Base-by-base conservation (phyloP, 2,113 vertebrate species). In the Aspiorhynchus laticeps region DNA sequence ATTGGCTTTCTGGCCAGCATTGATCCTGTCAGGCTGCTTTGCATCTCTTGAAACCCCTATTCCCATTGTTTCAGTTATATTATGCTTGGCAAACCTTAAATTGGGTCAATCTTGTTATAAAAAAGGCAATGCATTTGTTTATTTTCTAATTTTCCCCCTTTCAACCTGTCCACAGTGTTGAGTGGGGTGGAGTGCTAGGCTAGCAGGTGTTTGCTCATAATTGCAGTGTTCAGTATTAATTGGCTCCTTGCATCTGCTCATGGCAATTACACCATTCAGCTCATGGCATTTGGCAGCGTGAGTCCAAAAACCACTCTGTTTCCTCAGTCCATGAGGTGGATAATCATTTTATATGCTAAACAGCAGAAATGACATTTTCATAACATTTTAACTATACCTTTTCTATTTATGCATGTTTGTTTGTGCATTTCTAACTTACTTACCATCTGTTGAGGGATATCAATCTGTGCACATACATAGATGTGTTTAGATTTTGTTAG, bases 171-270 rank as follows among this genome's bases (percentile, higher is more conserved):
- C 41, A 28, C 41, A 71, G 71, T 19, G 26, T 73, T 51, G 78
- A 87, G 79, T 61, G 41, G 48, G 59, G 26, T 83, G 78, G 67
- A 85, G 83, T 26, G 4, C 51, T 19, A 21, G 26, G 48, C 80
- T 83, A 88, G 87, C 86, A 88, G 87, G 88, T 90, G 88, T 75
- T 75, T 75, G 41, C 75, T 75, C 48, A 21, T 89, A 91, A 90
- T 91, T 90, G 79, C 78, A 80, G 79, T 79, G 77, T 79, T 90
- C 73, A 65, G 53, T 48, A 77, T 84, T 90, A 89, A 91, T 86
- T 77, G 88, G 86, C 86, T 63, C 69, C 31, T 88, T 85, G 87
- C 87, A 87, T 90, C 88, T 84, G 86, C 86, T 89, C 67, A 74
- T 77, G 56, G 77, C 73, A 88, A 90, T 90, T 90, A 90, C 36